Conservation (phyloP, 2,797 vertebrate genomes). For the Gallinago solitaria region DNA sequence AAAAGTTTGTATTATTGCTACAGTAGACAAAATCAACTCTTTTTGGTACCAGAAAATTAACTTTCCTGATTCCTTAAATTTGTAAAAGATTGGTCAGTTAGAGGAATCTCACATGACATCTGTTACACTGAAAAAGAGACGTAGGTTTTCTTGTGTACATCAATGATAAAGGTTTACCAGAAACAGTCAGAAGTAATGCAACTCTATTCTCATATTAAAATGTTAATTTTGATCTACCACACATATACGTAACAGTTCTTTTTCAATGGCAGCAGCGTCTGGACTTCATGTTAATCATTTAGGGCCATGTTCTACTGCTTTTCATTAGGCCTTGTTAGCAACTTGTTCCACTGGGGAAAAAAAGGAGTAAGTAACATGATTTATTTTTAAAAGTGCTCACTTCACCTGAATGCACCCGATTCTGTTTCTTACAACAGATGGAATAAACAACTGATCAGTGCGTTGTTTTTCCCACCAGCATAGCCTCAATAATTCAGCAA, state of each 20-base stretch:
- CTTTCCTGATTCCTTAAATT: neutral
- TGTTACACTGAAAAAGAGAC: neutral
- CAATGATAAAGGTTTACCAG: neutral
- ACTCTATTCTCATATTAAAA: neutral
- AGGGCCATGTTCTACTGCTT: neutral
- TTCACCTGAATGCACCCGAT: neutral
- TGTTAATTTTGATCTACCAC: neutral
- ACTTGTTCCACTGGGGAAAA: neutral
- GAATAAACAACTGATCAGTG: neutral
- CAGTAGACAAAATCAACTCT: neutral
- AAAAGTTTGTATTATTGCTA: neutral
- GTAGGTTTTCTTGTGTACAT: neutral
- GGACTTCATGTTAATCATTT: neutral
- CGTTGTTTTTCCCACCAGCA: neutral
- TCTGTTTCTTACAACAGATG: neutral
- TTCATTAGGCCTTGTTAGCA: neutral
- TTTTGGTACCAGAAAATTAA: neutral
- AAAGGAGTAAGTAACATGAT: neutral
- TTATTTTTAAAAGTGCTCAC: neutral
- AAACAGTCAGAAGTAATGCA: neutral
- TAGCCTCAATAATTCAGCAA: neutral
- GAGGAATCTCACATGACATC: neutral
- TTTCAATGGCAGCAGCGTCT: neutral
- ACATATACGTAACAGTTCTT: neutral
- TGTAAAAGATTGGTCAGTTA: neutral